Percentiles rank a stretch among this genome's conserved stretches.
phyloP scores from a whole-genome alignment of 2,797 vertebrate species.

The Chrosomus eos region DNA sequence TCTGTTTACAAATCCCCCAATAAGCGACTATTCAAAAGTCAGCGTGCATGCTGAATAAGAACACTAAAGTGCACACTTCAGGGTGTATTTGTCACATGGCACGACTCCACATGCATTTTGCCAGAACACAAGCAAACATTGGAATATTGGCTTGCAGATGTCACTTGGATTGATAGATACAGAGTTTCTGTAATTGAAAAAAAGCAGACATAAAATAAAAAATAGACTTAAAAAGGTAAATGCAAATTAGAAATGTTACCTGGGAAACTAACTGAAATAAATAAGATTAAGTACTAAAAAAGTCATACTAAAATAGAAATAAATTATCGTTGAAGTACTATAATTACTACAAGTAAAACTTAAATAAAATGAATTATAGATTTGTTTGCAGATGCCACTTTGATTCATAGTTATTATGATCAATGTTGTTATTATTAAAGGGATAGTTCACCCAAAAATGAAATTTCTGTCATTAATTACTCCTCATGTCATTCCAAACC shows the following conservation, averaged over 20 bases:
- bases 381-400: too few relatives aligned
- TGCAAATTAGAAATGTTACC: background rate
- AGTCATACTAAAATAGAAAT: background rate
- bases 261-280: background rate
- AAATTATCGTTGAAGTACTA: background rate
- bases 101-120: background rate
- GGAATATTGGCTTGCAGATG: background rate
- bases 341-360: too few relatives aligned
- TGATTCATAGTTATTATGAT: too few relatives aligned
- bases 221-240: background rate
- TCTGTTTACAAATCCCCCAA: slow-evolving; percentile 23
- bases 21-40: slow-evolving; percentile 5
- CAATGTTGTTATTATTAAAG: too few relatives aligned
- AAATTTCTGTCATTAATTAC: too few relatives aligned
- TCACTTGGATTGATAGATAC: background rate
- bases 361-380: too few relatives aligned
- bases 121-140: background rate
- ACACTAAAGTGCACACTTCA: background rate
- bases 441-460: too few relatives aligned
- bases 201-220: background rate
- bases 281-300: background rate
- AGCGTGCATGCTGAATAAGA: background rate
- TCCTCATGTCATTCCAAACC: too few relatives aligned
- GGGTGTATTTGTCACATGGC: background rate
- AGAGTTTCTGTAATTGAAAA: background rate